A percentile compares a stretch with the other conserved stretches of the same genome.
Conservation (phyloP, 2,797 vertebrate species). For the Tenualosa ilisha region DNA sequence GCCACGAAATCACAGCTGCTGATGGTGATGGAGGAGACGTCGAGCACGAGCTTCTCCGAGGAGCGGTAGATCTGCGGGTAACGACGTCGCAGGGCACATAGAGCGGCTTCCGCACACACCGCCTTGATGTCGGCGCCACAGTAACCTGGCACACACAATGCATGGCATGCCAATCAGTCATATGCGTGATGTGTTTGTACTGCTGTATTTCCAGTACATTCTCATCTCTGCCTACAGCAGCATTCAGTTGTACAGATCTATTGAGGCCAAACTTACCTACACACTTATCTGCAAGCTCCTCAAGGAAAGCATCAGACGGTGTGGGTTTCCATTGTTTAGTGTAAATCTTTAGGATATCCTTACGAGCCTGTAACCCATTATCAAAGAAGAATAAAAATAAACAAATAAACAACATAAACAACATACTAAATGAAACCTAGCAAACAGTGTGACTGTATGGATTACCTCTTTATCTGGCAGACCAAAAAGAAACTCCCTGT, state of each 20-base stretch:
- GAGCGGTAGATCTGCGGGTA: conserved; percentile 93
- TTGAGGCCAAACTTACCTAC: conserved; percentile 74
- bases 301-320: conserved; percentile 81
- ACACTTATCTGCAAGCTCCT: conserved; percentile 90
- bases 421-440: not conserved
- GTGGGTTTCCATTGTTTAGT: conserved; percentile 87
- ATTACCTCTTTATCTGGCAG: conserved; percentile 94
- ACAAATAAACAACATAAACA: not conserved
- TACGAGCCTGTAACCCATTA: conserved; percentile 79
- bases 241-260: not conserved
- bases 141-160: conserved; percentile 76
- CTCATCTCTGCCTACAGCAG: no score
- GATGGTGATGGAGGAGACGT: conserved; percentile 84
- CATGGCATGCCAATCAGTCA: not conserved
- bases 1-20: conserved; percentile 83
- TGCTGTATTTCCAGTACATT: not conserved
- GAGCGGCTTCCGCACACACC: conserved; percentile 87
- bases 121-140: conserved; percentile 96
- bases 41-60: conserved; percentile 85
- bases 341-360: conserved; percentile 92
- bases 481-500: conserved; percentile 97
- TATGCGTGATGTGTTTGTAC: not conserved
- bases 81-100: conserved; percentile 87
- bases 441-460: not conserved
- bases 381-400: not conserved